phyloP scores from a whole-genome alignment of 2,888 invertebrate genomes.

The Carcina quercana region DNA sequence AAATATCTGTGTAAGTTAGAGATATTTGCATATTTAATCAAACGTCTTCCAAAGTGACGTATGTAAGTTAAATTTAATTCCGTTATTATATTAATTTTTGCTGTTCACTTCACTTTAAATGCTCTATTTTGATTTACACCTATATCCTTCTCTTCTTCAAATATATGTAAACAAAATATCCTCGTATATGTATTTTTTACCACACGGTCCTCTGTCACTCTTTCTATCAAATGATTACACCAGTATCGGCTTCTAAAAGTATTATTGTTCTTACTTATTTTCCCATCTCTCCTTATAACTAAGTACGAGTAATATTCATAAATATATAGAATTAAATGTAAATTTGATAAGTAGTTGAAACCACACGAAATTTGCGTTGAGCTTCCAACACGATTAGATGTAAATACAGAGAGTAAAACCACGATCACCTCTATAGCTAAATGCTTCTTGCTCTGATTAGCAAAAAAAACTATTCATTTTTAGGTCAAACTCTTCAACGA shows the following conservation, averaged over 20 bases:
- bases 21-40: conserved; percentile 65
- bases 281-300: conserved; percentile 20
- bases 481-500: too few species aligned
- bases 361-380: conserved; percentile 73
- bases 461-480: too few species aligned
- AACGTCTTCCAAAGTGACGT: conserved; percentile 74
- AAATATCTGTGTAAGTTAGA: conserved; percentile 57
- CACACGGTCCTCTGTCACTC: too few species aligned
- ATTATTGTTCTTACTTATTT: conserved; percentile 8
- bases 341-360: conserved; percentile 48
- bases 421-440: too few species aligned
- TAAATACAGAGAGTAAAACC: conserved; percentile 68
- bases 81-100: conserved; percentile 8
- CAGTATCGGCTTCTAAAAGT: too few species aligned
- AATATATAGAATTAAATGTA: conserved; percentile 28
- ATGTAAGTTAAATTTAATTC: conserved; percentile 45
- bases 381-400: conserved; percentile 76
- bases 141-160: too few species aligned
- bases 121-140: too few species aligned
- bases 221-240: too few species aligned
- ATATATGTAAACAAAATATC: too few species aligned
- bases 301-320: conserved; percentile 26
- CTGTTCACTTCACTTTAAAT: conserved; percentile 22
- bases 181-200: too few species aligned
- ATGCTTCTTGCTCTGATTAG: too few species aligned